These are phyloP conservation scores for Actinopyga echinites DNA, from an alignment of 53 echinoderm and acorn worm genomes.

Conservation along the genomic window DNA sequence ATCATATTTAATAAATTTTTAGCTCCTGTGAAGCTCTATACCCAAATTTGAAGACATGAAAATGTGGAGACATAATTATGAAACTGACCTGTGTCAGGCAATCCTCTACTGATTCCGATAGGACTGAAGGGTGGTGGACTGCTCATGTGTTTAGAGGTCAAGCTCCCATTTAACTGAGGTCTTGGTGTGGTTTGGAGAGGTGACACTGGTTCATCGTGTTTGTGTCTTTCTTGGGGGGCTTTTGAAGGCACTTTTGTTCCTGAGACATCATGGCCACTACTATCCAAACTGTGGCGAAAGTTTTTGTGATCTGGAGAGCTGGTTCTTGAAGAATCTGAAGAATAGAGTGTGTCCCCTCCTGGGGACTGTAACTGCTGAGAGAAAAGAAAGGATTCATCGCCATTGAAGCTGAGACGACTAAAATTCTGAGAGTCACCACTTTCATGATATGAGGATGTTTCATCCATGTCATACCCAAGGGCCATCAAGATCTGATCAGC, in stretches of 20 bases:
- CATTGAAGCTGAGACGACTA: background rate
- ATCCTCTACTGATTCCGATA: constrained; percentile 50
- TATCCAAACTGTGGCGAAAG: background rate
- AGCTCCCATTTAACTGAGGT: background rate
- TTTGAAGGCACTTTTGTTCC: constrained; percentile 33
- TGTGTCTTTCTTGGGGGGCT: background rate
- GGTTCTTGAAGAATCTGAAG: constrained; percentile 3
- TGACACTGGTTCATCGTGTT: background rate
- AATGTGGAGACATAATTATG: too few species aligned
- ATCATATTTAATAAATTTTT: too few species aligned
- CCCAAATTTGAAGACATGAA: too few species aligned
- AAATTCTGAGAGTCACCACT: background rate
- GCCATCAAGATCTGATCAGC: constrained; percentile 63
- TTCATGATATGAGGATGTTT: background rate
- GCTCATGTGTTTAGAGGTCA: background rate
- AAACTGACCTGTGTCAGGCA: constrained; percentile 53
- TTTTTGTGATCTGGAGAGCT: background rate
- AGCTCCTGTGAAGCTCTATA: too few species aligned
- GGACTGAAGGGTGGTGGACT: constrained; percentile 47
- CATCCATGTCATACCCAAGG: constrained; percentile 55
- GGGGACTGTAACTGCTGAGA: constrained; percentile 22
- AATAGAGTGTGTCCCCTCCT: background rate
- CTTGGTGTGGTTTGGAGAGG: background rate
- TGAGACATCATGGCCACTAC: background rate
- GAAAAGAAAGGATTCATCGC: background rate